Evolutionary conservation across 2,888 invertebrate species (phyloP).

Genomic region (Synanthedon andrenaeformis): DNA sequence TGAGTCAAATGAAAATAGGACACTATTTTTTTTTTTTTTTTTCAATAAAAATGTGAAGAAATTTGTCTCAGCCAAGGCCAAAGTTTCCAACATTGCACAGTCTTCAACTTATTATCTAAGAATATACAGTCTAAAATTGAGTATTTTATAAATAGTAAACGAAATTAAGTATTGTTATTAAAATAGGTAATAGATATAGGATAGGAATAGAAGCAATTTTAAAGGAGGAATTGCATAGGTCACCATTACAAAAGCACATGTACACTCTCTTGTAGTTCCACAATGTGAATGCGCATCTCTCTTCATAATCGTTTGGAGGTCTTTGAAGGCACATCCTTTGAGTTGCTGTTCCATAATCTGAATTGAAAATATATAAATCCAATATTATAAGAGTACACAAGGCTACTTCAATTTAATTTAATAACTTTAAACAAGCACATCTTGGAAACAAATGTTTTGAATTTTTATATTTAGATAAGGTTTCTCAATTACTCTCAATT

Average conservation of each 20-base stretch:
- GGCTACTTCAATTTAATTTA: too few species aligned
- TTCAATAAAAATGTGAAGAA: too few species aligned
- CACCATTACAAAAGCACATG: constrained; percentile 93
- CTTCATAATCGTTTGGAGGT: constrained; percentile 89
- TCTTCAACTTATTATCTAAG: too few species aligned
- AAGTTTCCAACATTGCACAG: too few species aligned
- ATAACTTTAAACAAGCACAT: too few species aligned
- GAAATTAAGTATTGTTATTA: constrained; percentile 19
- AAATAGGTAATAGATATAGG: constrained; percentile 18
- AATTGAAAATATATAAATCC: constrained; percentile 15
- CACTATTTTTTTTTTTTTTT: too few species aligned
- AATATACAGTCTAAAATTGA: too few species aligned
- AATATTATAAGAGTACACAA: neutral
- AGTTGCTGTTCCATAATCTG: constrained; percentile 89
- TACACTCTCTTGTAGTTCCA: constrained; percentile 86
- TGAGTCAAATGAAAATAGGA: too few species aligned
- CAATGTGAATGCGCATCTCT: constrained; percentile 88
- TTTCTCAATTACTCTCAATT: too few species aligned
- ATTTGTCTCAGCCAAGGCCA: too few species aligned
- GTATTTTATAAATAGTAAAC: neutral
- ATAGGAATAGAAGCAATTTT: constrained; percentile 17
- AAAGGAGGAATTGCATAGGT: constrained; percentile 79
- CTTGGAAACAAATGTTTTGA: too few species aligned
- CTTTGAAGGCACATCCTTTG: constrained; percentile 89
- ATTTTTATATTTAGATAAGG: too few species aligned